Percentiles rank a stretch among this genome's conserved stretches.
phyloP scores from a whole-genome alignment of 2,113 vertebrate species.

The Muntiacus reevesi region DNA sequence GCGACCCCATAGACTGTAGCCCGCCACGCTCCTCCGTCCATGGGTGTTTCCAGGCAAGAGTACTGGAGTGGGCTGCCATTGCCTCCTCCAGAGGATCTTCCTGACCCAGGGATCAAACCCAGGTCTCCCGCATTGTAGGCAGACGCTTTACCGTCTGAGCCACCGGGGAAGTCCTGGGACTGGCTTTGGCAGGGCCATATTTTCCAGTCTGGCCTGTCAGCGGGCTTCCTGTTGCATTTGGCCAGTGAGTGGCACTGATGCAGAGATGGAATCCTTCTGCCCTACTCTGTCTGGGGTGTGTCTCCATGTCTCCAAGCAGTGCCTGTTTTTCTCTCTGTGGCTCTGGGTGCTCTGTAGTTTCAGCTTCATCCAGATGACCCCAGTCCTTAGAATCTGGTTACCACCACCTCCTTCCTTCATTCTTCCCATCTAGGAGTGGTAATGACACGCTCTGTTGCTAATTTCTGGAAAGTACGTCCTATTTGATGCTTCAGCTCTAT shows the following conservation, averaged over 20 bases:
- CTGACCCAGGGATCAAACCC: background rate
- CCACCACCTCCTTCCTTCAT: background rate
- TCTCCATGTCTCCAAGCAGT: background rate
- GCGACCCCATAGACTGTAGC: background rate
- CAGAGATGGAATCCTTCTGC: background rate
- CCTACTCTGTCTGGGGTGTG: background rate
- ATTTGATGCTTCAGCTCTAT: background rate
- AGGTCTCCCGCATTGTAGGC: rapidly evolving
- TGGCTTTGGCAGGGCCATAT: background rate
- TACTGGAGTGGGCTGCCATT: background rate
- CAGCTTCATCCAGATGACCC: background rate
- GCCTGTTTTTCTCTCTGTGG: background rate
- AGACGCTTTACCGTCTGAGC: background rate
- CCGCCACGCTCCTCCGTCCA: rapidly evolving
- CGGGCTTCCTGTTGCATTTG: background rate
- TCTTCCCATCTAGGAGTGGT: background rate
- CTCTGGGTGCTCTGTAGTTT: background rate
- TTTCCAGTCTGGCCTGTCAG: background rate
- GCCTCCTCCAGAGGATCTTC: background rate
- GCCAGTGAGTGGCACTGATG: background rate
- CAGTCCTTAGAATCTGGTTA: background rate
- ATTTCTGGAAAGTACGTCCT: background rate
- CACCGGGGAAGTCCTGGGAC: background rate
- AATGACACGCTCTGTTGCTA: background rate
- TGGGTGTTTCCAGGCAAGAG: background rate